Conservation (phyloP, 2,888 invertebrate species). For the Diplazon laetatorius region DNA sequence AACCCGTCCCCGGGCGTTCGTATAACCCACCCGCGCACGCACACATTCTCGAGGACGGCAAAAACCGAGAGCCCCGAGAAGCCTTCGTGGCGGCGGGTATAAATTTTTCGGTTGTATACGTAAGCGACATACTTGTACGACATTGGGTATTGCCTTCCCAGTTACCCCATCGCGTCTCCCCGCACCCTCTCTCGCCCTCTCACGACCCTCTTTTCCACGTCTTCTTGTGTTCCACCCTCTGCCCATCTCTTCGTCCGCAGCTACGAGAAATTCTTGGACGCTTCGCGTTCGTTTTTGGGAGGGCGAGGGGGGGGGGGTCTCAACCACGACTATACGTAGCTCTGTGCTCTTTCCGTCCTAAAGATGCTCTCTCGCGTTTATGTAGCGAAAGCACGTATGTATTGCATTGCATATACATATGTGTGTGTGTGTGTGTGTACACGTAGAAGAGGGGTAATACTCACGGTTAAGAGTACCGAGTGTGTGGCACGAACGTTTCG, state of each 20-base stretch:
- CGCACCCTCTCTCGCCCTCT: conserved; percentile 13
- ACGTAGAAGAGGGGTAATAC: not conserved
- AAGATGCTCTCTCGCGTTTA: not conserved
- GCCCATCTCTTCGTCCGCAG: conserved; percentile 6
- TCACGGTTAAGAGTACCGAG: not conserved
- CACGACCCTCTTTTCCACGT: conserved; percentile 33
- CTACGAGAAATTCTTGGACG: conserved; percentile 21
- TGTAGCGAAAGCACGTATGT: not conserved
- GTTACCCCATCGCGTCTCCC: conserved; percentile 15
- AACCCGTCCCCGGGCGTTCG: conserved; percentile 33
- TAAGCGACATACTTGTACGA: conserved; percentile 61
- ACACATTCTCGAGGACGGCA: conserved; percentile 2
- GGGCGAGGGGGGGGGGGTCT: not conserved
- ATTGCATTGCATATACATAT: not conserved
- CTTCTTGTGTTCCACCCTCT: conserved; percentile 9
- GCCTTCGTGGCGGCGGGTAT: conserved; percentile 58
- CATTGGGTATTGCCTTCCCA: conserved; percentile 61
- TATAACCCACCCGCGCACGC: conserved; percentile 25
- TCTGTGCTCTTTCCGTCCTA: not conserved
- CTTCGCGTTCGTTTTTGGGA: conserved; percentile 30
- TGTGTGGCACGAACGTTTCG: not conserved
- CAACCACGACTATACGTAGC: conserved; percentile 10
- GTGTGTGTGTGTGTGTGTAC: not conserved
- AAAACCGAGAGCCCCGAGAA: conserved; percentile 10
- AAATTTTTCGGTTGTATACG: conserved; percentile 63